Base-by-base conservation (phyloP, 2,113 vertebrate genomes). In the Eptesicus fuscus region DNA sequence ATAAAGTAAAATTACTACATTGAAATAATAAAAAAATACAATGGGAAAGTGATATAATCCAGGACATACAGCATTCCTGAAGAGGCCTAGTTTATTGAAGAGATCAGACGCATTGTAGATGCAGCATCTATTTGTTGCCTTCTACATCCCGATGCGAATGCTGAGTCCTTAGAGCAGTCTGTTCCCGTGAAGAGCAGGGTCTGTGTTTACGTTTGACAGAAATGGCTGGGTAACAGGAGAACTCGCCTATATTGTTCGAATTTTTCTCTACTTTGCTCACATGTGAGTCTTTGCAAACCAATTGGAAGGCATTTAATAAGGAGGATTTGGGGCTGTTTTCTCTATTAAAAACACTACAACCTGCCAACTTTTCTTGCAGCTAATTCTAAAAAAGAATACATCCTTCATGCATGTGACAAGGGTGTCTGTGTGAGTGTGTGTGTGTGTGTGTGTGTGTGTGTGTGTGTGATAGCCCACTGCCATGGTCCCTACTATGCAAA, bases 111-210 rank as follows among this genome's bases (percentile, higher is more conserved):
- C 88, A 83, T 96, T 92, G 90, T 95, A 91, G 92, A 47, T 93
- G 78, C 88, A 96, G 49, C 71, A n/a, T 92, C 67, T 85, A 49
- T 95, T 88, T 92, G 90, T 93, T n/a, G 77, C 90, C 90, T 91
- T 95, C 97, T 97, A 78, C 82, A 88, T 35, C 92, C 42, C 17
- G 40, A 94, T 88, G 53, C 7, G 85, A 96, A 96, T 67, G 90
- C 88, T 92, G 96, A 73, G 42, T 95, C 90, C 84, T 94, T 90
- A 83, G 90, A 83, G 30, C 91, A 78, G 90, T 25, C 73, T 78
- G 61, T n/a, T 90, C 67, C 73, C 85, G 80, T 87, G 91, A 74
- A 59, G 59, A 80, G 74, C 74, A 90, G 92, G 91, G 83, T 90
- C 61, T 47, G n/a, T 74, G 73, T 83, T 96, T 96, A 79, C 77